Evolutionary conservation across 1,140 invertebrate species (phyloP).

Genomic region (Pararge aegeria): DNA sequence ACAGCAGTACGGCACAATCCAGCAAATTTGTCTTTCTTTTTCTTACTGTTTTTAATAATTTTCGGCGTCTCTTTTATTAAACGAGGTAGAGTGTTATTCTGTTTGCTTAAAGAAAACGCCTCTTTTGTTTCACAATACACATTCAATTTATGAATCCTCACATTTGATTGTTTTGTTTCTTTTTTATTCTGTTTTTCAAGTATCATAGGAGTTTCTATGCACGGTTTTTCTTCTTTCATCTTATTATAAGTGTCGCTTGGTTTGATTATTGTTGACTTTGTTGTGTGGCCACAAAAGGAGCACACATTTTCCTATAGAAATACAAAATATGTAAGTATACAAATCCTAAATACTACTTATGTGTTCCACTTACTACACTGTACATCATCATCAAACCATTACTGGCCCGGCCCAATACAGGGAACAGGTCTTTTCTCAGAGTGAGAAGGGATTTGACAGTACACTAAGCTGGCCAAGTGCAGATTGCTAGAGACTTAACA

Average conservation of each 20-base stretch:
- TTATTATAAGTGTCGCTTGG: slow-evolving; percentile 30
- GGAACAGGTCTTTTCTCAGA: no score
- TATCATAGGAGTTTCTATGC: slow-evolving; percentile 13
- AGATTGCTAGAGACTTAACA: no score
- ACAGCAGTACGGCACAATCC: slow-evolving; percentile 65
- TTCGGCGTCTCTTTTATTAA: slow-evolving; percentile 41
- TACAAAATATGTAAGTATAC: neutral
- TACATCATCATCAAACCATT: no score
- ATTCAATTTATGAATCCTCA: slow-evolving; percentile 32
- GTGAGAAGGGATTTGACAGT: no score
- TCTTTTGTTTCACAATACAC: slow-evolving; percentile 56
- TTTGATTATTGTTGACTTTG: slow-evolving; percentile 34
- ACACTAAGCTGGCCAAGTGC: no score
- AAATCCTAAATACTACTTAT: no score
- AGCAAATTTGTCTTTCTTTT: slow-evolving; percentile 70
- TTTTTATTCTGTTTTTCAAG: slow-evolving; percentile 23
- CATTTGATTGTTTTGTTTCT: slow-evolving; percentile 23
- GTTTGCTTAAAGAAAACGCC: slow-evolving; percentile 57
- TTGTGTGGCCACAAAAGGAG: slow-evolving; percentile 54
- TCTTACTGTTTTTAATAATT: slow-evolving; percentile 66
- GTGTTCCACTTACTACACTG: no score
- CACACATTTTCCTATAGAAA: slow-evolving; percentile 54
- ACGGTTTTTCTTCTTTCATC: slow-evolving; percentile 11
- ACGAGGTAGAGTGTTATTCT: slow-evolving; percentile 46
- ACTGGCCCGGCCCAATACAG: no score